Percentiles rank a stretch among this genome's conserved stretches.
phyloP scores from a whole-genome alignment of 64 coral and sea anemone species.

The Acropora tenuis region DNA sequence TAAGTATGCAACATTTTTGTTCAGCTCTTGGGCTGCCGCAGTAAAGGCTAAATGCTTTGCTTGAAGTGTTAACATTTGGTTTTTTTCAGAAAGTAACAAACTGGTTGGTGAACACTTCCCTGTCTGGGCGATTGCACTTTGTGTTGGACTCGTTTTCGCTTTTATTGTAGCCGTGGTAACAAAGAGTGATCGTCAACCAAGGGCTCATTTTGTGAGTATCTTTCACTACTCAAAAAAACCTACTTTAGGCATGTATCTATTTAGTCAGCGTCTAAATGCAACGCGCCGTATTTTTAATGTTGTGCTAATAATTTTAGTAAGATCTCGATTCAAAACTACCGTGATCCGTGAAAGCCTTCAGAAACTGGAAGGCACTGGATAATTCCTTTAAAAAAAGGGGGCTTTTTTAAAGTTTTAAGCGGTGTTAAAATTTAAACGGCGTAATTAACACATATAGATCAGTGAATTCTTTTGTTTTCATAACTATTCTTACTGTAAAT shows the following conservation, averaged over 20 bases:
- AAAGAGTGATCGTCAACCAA: slow-evolving; percentile 46
- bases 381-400: no score
- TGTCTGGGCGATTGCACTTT: slow-evolving; percentile 66
- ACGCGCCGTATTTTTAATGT: no score
- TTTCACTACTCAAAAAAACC: neutral
- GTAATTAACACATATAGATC: no score
- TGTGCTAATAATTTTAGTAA: no score
- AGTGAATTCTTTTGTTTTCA: no score
- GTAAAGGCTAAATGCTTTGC: neutral
- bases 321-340: no score
- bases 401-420: no score
- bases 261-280: no score
- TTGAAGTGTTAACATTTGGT: neutral
- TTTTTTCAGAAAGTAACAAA: slow-evolving; percentile 20
- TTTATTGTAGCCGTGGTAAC: slow-evolving; percentile 72
- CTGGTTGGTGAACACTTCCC: slow-evolving; percentile 67
- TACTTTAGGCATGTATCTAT: neutral
- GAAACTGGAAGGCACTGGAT: no score
- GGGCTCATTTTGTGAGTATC: slow-evolving; percentile 69
- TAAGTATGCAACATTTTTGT: neutral
- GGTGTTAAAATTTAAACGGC: no score
- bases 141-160: slow-evolving; percentile 69
- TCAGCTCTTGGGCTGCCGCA: neutral
- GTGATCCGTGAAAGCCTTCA: no score
- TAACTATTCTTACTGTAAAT: no score